Conservation (phyloP, 2,888 invertebrate species). For the Unio pictorum region DNA sequence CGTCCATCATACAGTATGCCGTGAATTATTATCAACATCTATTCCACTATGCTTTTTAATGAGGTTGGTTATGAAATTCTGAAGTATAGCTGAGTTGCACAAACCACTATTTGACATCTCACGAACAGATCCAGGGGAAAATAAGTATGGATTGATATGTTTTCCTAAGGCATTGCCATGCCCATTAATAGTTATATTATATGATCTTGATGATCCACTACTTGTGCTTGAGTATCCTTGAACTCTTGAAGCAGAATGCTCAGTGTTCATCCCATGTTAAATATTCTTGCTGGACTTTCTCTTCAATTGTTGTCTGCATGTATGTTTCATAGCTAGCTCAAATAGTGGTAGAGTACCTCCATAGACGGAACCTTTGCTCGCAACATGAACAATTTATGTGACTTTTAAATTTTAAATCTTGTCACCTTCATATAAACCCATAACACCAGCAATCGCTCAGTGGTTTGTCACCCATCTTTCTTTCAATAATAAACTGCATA, state of each 20-base stretch:
- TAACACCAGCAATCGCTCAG: slow-evolving; percentile 6
- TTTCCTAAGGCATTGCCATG: too few relatives aligned
- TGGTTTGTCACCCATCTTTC: neutral
- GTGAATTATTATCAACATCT: neutral
- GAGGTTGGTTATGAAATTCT: neutral
- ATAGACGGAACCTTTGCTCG: slow-evolving; percentile 5
- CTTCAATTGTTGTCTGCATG: neutral
- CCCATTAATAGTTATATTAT: too few relatives aligned
- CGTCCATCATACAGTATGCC: slow-evolving; percentile 1
- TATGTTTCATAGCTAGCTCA: slow-evolving; percentile 3
- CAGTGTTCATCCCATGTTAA: too few relatives aligned
- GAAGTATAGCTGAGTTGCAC: neutral
- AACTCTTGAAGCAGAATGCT: too few relatives aligned
- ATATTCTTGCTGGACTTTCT: too few relatives aligned
- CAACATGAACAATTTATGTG: slow-evolving; percentile 2
- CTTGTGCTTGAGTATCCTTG: too few relatives aligned
- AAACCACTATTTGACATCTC: slow-evolving; percentile 4
- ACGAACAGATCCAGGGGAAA: slow-evolving; percentile 1
- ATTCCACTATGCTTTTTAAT: neutral
- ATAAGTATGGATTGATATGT: neutral
- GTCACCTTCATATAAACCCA: slow-evolving; percentile 7
- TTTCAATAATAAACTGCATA: slow-evolving; percentile 1
- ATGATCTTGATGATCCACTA: too few relatives aligned
- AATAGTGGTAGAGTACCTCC: slow-evolving; percentile 8
- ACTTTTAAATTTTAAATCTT: slow-evolving; percentile 4